Percentiles rank a stretch among this genome's conserved stretches.
phyloP scores from a whole-genome alignment of 2,888 invertebrate species.

The Drosophila stalkeri region DNA sequence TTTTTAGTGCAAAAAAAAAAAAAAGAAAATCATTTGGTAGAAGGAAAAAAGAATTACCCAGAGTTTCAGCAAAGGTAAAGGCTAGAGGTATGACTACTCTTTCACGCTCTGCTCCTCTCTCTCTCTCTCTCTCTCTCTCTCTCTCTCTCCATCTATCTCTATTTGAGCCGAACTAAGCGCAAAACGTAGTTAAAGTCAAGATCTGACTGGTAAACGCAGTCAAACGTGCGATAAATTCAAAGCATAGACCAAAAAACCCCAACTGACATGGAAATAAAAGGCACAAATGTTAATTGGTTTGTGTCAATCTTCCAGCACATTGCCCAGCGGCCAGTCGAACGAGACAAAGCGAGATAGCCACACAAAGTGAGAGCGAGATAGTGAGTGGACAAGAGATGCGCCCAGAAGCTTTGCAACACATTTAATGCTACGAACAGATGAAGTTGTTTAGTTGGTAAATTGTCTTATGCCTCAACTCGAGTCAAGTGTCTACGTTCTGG shows the following conservation, averaged over 20 bases:
- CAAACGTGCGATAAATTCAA: conserved; percentile 83
- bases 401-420: conserved; percentile 55
- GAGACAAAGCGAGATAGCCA: neutral
- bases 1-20: conserved; percentile 33
- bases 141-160: conserved; percentile 2
- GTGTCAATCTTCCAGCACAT: conserved; percentile 79
- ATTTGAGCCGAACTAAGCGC: conserved; percentile 64
- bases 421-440: conserved; percentile 72
- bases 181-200: conserved; percentile 82
- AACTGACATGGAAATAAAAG: conserved; percentile 76
- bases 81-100: neutral
- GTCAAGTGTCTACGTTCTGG: conserved; percentile 29
- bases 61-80: conserved; percentile 5
- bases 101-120: conserved; percentile 7
- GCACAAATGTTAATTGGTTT: conserved; percentile 83
- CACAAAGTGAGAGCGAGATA: neutral
- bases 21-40: conserved; percentile 43
- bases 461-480: conserved; percentile 56
- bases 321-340: conserved; percentile 48
- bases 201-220: conserved; percentile 82
- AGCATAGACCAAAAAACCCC: conserved; percentile 62
- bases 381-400: conserved; percentile 15
- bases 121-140: conserved; percentile 1
- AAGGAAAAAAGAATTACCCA: conserved; percentile 45
- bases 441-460: conserved; percentile 80